Evolutionary conservation across 2,113 vertebrate genomes (phyloP).

Genomic region (Phoenicopterus ruber): DNA sequence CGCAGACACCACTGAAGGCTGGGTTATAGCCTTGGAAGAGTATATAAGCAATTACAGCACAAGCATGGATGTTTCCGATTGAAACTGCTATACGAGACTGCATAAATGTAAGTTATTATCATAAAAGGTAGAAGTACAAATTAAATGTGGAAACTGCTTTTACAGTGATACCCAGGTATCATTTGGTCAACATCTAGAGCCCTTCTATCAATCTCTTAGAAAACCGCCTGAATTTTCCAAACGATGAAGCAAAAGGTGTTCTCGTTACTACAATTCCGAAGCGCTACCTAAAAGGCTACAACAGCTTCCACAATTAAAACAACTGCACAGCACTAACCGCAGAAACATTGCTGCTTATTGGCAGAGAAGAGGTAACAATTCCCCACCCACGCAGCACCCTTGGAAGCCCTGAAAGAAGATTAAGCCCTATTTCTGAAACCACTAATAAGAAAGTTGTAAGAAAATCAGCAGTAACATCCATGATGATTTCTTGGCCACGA

Average conservation of each 20-base stretch:
- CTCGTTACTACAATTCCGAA: background rate
- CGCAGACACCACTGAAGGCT: background rate
- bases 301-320: background rate
- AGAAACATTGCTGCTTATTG: background rate
- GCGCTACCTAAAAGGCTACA: background rate
- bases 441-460: background rate
- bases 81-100: background rate
- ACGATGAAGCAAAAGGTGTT: background rate
- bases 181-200: background rate
- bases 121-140: background rate
- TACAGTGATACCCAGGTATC: background rate
- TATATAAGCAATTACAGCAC: background rate
- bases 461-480: background rate
- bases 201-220: background rate
- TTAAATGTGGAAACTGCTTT: background rate
- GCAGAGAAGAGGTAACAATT: background rate
- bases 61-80: background rate
- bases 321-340: background rate
- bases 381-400: background rate
- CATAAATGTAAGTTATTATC: background rate
- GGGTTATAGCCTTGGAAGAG: background rate
- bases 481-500: fast-evolving
- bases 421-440: background rate
- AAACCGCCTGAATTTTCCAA: background rate
- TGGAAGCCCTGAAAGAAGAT: background rate